Conservation (phyloP, 2,113 vertebrate species). For the Microcebus murinus region DNA sequence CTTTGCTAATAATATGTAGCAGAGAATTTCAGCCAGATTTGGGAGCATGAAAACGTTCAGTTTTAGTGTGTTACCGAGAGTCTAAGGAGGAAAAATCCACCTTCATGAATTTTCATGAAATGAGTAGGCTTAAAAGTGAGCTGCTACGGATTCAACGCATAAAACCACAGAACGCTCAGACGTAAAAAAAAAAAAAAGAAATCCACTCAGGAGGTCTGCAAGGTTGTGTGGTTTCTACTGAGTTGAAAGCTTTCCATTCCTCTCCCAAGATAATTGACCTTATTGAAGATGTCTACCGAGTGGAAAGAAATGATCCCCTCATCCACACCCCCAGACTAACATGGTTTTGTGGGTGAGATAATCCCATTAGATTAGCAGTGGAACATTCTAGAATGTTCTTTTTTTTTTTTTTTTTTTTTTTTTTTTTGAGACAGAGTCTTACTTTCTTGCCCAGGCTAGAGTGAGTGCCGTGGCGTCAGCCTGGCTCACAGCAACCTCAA, state of each 20-base stretch:
- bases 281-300: background rate
- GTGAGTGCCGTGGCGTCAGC: too few species aligned
- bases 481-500: too few species aligned
- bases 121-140: background rate
- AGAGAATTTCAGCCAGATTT: background rate
- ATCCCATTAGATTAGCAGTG: background rate
- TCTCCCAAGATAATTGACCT: background rate
- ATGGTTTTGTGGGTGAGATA: background rate
- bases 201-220: too few species aligned
- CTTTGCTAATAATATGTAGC: background rate
- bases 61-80: background rate
- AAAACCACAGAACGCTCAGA: background rate
- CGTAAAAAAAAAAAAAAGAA: too few species aligned
- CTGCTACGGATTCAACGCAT: fast-evolving
- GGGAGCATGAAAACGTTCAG: background rate
- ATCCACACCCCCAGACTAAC: too few species aligned
- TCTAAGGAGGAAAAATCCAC: background rate
- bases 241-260: background rate
- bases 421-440: too few species aligned
- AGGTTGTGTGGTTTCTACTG: background rate
- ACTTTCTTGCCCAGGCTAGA: too few species aligned
- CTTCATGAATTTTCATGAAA: background rate
- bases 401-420: too few species aligned
- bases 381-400: background rate
- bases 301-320: background rate